Evolutionary conservation across 2,888 invertebrate species (phyloP), one percentile per base, ranked within the genome.

Genomic region (Laothoe populi): DNA sequence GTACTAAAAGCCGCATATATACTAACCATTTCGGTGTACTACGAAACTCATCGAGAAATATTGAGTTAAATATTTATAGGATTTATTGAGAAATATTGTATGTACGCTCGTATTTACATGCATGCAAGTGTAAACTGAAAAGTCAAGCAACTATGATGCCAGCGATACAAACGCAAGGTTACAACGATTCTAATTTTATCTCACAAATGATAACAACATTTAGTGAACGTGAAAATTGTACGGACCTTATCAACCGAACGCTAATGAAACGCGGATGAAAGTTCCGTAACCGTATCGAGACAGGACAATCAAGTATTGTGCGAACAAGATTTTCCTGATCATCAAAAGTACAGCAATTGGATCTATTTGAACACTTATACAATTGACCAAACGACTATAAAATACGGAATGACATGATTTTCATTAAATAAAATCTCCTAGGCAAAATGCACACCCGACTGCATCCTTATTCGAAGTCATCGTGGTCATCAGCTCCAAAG

Each of bases 181-280:
- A 35, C 42, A 23, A 26, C 42, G 24, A 61, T 61, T 61, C 60
- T 53, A 61, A 61, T 53, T 53, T 61, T 61, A 61, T 49, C 60
- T 53, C 21, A 42, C 21, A 35, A 53, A 53, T 53, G 60, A 61
- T 61, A 61, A 61, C 53, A 61, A 53, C 49, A 61, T 61, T 61
- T 0, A 61, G 53, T 35, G 53, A 53, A 53, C 53, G 53, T 35
- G 53, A 53, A 53, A 53, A 53, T 53, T 53, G 35, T 35, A 53
- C 35, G 10, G 53, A 19, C 53, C 53, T 53, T 53, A 53, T 53
- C 53, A 19, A 19, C 31, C 53, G 31, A 19, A 31, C 35, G 19
- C 35, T 11, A 11, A 53, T 19, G n/a, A n/a, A n/a, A n/a, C n/a
- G n/a, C n/a, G n/a, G n/a, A n/a, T n/a, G n/a, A 31, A 5, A 4